Evolutionary conservation across 1,140 invertebrate species (phyloP), one percentile per base, ranked within the genome.

Genomic region (Dendroctonus valens): DNA sequence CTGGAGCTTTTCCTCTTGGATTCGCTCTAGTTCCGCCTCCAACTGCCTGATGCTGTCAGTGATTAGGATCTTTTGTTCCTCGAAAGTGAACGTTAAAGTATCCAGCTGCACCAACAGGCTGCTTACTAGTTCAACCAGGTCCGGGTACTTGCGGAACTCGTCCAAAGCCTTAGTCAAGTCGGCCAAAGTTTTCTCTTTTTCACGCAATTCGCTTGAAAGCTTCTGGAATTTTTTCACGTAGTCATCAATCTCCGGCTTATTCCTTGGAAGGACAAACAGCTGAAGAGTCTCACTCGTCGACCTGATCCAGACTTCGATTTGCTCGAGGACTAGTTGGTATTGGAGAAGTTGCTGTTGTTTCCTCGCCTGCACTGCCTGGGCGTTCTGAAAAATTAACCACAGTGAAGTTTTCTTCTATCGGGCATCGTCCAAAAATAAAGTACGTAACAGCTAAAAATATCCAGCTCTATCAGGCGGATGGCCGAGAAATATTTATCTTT

Each of bases 221-320:
- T 76, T 74, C 67, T 81, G 78, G 62, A 80, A 80, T 39, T 79
- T 75, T 61, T 77, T 76, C 57, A 83, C 81, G 71, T 81, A 80
- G 48, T 70, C 78, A 68, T 80, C 69, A 60, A 82, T 77, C 69
- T 82, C 77, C 61, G 77, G 72, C 74, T 83, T 81, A 38, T 74
- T 72, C 6, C 70, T 68, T 0, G 68, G 59, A 41, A 52, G 61
- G 46, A 73, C 54, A 51, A 73, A 63, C 49, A 52, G 64, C 48
- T 75, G 70, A 39, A 77, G 63, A 15, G 70, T 73, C 42, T 74
- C 42, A 26, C 67, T 70, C 6, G 79, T 74, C 66, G 77, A 74
- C 58, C 78, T 74, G 12, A 89, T 76, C 87, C 87, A 89, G 44
- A 77, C 72, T 70, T 89, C 86, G 0, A 88, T 82, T 72, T 88